Evolutionary conservation across 2,113 vertebrate genomes (phyloP), one percentile per base, ranked within the genome.

Genomic region (Thinocorus orbignyianus): DNA sequence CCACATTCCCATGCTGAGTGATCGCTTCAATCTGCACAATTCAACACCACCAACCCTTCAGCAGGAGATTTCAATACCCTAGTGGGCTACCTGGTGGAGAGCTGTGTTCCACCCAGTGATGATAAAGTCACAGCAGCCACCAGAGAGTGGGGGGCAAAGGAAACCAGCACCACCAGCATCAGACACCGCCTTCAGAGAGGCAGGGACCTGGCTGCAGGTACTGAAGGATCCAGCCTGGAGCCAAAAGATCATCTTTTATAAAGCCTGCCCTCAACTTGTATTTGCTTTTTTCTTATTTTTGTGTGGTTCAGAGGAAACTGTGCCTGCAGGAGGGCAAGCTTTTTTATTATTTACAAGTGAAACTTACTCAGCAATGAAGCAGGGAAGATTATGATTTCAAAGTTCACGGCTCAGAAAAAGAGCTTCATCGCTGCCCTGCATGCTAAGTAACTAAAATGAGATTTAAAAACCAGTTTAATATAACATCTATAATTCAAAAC

Each of bases 191-290:
- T 25, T 7, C 4, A 0, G 7, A 66, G 33, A 30, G 25, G 61
- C 49, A 85, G 4, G 17, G 26, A 60, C 18, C 10, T 30, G 19
- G 13, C 1, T 1, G 17, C 33, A 51, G 17, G 26, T 30, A 4
- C 13, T n/a, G 25, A 74, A 57, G 30, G 25, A 68, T 20, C 28
- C 44, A 28, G 22, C 33, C 26, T 23, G 23, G 44, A 71, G 35
- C 46, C 31, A 26, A 52, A 33, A 60, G 3, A 58, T 9, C 0
- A 0, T 20, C 25, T 64, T 58, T 73, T 23, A 35, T 6, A 57
- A 41, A 71, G 64, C 28, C 49, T 66, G n/a, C 26, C 57, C 42
- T 19, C 64, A 88, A 30, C 9, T 23, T 44, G 4, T 16, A 19
- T 33, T 51, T 61, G 30, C 11, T 24, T 19, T 54, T 76, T 7